Conservation (phyloP, 2,888 invertebrate genomes). For the Baccha elongata region DNA sequence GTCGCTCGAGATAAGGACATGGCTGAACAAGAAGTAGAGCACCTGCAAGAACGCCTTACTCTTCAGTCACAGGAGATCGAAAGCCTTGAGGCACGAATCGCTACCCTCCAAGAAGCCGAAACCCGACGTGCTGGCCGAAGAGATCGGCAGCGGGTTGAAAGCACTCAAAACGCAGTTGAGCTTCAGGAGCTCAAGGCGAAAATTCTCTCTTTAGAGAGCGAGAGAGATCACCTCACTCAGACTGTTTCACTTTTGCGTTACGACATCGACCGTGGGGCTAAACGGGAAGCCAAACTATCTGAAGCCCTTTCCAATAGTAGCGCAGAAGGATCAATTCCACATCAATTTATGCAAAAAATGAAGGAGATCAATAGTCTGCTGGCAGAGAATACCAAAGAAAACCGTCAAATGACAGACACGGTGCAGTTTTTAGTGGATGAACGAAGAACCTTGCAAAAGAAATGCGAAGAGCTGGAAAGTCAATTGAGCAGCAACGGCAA, state of each 20-base stretch:
- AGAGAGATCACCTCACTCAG: slow-evolving; percentile 78
- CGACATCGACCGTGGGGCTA: slow-evolving; percentile 80
- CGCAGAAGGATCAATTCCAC: slow-evolving; percentile 79
- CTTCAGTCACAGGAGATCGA: slow-evolving; percentile 82
- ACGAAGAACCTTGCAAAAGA: slow-evolving; percentile 82
- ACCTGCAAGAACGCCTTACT: slow-evolving; percentile 80
- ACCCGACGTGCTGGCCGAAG: slow-evolving; percentile 79
- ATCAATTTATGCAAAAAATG: slow-evolving; percentile 82
- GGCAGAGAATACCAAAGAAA: slow-evolving; percentile 83
- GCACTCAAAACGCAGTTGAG: slow-evolving; percentile 79
- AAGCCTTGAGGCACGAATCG: slow-evolving; percentile 83
- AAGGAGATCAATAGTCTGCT: slow-evolving; percentile 84
- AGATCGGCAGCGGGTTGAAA: slow-evolving; percentile 80
- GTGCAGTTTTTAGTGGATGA: slow-evolving; percentile 82
- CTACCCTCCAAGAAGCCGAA: slow-evolving; percentile 81
- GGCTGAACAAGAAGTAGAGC: slow-evolving; percentile 80
- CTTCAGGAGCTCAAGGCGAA: slow-evolving; percentile 79
- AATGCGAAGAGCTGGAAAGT: slow-evolving; percentile 82
- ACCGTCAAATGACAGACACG: slow-evolving; percentile 83
- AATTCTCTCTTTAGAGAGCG: slow-evolving; percentile 76
- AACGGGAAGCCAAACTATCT: slow-evolving; percentile 80
- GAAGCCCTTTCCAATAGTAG: slow-evolving; percentile 77
- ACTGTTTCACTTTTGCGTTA: slow-evolving; percentile 78
- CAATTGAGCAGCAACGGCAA: slow-evolving; percentile 77
- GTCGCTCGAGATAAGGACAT: slow-evolving; percentile 80